Conservation (phyloP, 2,113 vertebrate species). For the Anolis sagrei region DNA sequence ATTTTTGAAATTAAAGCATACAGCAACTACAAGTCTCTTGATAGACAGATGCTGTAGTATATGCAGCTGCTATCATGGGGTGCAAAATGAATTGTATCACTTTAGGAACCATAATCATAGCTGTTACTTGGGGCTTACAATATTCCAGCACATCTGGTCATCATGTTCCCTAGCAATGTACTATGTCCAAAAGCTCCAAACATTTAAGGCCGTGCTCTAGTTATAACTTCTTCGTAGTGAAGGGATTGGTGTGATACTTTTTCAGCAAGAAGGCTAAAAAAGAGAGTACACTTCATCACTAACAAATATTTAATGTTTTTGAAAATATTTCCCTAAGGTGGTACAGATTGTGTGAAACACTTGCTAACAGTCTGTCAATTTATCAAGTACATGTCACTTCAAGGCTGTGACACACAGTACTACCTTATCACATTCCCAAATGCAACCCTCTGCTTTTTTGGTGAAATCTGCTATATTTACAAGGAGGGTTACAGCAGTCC, state of each 20-base stretch:
- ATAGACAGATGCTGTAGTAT: neutral
- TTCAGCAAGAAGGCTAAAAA: neutral
- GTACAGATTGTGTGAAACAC: slow-evolving; percentile 29
- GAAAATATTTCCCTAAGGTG: neutral
- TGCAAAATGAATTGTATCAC: neutral
- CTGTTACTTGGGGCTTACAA: neutral
- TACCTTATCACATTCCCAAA: slow-evolving; percentile 27
- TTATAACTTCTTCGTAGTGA: neutral
- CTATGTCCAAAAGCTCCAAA: neutral
- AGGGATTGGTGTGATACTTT: neutral
- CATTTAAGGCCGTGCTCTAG: neutral
- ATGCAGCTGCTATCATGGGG: neutral
- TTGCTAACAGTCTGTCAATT: neutral
- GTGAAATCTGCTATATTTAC: neutral
- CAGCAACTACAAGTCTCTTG: neutral
- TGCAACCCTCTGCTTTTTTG: neutral
- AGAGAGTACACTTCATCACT: neutral
- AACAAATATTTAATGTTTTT: neutral
- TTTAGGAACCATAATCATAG: neutral
- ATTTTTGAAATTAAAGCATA: neutral
- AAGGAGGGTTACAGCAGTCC: neutral
- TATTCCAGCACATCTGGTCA: neutral
- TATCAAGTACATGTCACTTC: neutral
- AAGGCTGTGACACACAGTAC: neutral
- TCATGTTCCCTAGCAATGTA: neutral